Percentiles rank a stretch among this genome's conserved stretches.
Conservation (phyloP, 2,888 invertebrate species). For the Trilocha varians region DNA sequence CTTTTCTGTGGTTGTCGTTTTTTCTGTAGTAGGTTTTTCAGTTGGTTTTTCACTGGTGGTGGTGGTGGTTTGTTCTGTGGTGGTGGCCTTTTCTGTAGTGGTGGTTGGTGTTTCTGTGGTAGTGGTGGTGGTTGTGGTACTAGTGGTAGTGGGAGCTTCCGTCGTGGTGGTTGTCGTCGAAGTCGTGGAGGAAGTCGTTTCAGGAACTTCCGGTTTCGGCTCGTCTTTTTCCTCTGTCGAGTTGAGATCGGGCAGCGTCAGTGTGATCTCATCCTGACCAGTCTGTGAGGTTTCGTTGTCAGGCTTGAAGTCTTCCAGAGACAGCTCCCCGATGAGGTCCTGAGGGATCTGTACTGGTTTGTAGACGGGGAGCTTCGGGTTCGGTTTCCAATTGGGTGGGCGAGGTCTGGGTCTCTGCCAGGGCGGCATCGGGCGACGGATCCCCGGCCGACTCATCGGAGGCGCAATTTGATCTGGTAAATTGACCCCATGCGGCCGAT, state of each 20-base stretch:
- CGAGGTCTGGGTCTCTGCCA: constrained; percentile 78
- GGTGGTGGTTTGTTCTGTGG: constrained; percentile 9
- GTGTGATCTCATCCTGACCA: constrained; percentile 32
- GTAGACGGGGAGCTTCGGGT: constrained; percentile 74
- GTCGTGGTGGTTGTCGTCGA: constrained; percentile 26
- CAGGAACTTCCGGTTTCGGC: constrained; percentile 29
- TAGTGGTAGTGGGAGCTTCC: constrained; percentile 24
- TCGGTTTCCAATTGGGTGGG: constrained; percentile 65
- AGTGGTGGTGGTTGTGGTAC: constrained; percentile 21
- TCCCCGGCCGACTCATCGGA: constrained; percentile 72
- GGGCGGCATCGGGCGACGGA: constrained; percentile 75
- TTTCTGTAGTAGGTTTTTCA: constrained; percentile 22
- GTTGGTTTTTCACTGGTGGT: too few relatives aligned
- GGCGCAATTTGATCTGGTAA: constrained; percentile 83
- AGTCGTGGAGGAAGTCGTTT: constrained; percentile 23
- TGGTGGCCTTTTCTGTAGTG: constrained; percentile 22
- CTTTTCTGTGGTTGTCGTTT: constrained; percentile 20
- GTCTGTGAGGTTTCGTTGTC: constrained; percentile 54
- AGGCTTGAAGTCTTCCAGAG: constrained; percentile 34
- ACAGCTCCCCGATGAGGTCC: constrained; percentile 14
- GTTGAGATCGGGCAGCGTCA: constrained; percentile 28
- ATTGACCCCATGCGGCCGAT: constrained; percentile 80
- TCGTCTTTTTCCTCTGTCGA: constrained; percentile 39
- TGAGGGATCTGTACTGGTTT: constrained; percentile 71
- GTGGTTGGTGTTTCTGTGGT: constrained; percentile 21